Evolutionary conservation across 2,888 invertebrate genomes (phyloP).

Genomic region (Acronicta alni): DNA sequence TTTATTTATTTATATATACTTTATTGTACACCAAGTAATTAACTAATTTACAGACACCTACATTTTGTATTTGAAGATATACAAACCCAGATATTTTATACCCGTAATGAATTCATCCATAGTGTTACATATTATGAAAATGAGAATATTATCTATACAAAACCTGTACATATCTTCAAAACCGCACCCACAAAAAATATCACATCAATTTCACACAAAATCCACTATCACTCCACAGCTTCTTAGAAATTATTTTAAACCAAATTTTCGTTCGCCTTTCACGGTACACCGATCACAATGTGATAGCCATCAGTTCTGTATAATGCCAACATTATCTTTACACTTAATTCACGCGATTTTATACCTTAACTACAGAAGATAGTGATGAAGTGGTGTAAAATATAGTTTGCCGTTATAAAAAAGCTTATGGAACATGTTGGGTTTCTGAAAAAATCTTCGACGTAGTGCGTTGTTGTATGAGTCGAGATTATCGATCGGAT

Average conservation of each 20-base stretch:
- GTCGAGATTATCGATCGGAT: constrained; percentile 28
- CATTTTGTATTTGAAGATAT: no score
- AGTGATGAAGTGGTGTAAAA: constrained; percentile 4
- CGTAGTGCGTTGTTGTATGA: constrained; percentile 11
- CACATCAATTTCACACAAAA: constrained; percentile 23
- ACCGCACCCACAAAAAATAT: background rate
- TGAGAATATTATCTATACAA: no score
- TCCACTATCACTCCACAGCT: constrained; percentile 6
- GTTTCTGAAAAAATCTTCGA: constrained; percentile 38
- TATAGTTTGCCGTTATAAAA: constrained; percentile 42
- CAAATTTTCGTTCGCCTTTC: constrained; percentile 37
- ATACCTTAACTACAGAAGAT: constrained; percentile 10
- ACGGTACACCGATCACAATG: constrained; percentile 34
- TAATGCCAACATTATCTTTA: constrained; percentile 7
- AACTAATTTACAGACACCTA: no score
- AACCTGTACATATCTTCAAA: constrained; percentile 48
- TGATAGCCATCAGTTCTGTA: constrained; percentile 26
- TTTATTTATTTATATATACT: no score
- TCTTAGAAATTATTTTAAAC: constrained; percentile 17
- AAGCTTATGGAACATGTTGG: constrained; percentile 48
- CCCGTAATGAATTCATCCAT: no score
- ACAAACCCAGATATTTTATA: no score
- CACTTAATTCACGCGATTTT: constrained; percentile 23
- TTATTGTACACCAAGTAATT: no score
- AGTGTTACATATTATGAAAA: no score